phyloP scores from a whole-genome alignment of 2,888 invertebrate genomes.

The Glyphotaelius pellucidus region DNA sequence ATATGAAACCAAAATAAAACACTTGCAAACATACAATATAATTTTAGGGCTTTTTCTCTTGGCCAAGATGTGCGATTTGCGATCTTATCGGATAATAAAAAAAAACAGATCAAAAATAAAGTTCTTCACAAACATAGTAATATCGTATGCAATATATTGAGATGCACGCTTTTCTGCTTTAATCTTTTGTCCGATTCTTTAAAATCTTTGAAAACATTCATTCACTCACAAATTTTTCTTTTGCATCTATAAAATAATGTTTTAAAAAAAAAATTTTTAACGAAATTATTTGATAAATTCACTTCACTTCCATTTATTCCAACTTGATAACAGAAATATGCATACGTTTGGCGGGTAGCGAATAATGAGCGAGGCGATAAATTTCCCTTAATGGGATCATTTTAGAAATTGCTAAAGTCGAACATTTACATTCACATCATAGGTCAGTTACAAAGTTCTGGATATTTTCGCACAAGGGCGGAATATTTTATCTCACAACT shows the following conservation, averaged over 20 bases:
- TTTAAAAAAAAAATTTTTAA: neutral
- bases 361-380: neutral
- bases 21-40: neutral
- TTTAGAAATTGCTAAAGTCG: neutral
- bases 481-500: neutral
- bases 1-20: neutral
- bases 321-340: neutral
- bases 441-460: neutral
- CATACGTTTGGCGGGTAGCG: neutral
- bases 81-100: neutral
- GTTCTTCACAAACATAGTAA: too few species aligned
- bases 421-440: neutral
- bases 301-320: neutral
- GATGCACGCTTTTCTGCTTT: too few species aligned
- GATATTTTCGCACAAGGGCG: neutral
- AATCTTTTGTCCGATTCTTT: too few species aligned
- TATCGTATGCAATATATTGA: too few species aligned
- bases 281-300: neutral
- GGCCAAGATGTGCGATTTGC: neutral
- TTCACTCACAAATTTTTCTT: too few species aligned
- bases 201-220: too few species aligned
- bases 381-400: neutral
- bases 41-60: neutral
- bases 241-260: too few species aligned
- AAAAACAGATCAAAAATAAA: too few species aligned